Conservation (phyloP, 2,888 invertebrate genomes). For the Tyria jacobaeae region DNA sequence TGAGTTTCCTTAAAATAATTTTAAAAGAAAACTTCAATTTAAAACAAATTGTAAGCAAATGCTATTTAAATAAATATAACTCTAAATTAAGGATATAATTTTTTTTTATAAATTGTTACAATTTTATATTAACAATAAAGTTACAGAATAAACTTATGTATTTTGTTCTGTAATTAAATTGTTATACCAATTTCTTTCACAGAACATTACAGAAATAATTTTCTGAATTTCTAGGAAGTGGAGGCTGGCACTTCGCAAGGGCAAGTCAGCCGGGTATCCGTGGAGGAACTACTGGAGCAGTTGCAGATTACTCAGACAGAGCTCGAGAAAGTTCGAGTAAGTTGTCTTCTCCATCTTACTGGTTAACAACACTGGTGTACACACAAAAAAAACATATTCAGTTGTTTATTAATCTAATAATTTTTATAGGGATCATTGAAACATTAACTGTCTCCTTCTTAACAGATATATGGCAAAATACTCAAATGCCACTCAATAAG, state of each 20-base stretch:
- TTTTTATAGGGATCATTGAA: slow-evolving; percentile 30
- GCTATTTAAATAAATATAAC: not conserved
- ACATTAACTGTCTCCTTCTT: slow-evolving; percentile 34
- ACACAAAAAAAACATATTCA: slow-evolving; percentile 40
- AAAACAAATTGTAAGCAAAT: not conserved
- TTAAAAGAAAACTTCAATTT: not conserved
- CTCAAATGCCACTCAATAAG: not conserved
- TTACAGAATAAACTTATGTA: too few species aligned
- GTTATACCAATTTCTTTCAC: not conserved
- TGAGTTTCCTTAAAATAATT: too few species aligned
- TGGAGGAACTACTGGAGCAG: slow-evolving; percentile 93
- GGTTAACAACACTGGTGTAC: slow-evolving; percentile 13
- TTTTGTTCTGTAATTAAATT: too few species aligned
- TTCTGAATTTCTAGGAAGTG: slow-evolving; percentile 67
- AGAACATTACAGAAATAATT: not conserved
- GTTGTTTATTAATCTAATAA: slow-evolving; percentile 17
- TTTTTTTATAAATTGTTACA: too few species aligned
- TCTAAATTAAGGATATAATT: not conserved
- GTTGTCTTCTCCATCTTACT: slow-evolving; percentile 45
- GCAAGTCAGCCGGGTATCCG: slow-evolving; percentile 90
- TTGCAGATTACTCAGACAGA: slow-evolving; percentile 94
- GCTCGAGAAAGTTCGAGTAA: slow-evolving; percentile 95
- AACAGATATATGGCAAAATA: slow-evolving; percentile 17
- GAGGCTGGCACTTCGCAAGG: slow-evolving; percentile 78
- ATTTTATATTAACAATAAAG: too few species aligned